Evolutionary conservation across 2,113 vertebrate genomes (phyloP), one percentile per base, ranked within the genome.

Genomic region (Phocoena sinus): DNA sequence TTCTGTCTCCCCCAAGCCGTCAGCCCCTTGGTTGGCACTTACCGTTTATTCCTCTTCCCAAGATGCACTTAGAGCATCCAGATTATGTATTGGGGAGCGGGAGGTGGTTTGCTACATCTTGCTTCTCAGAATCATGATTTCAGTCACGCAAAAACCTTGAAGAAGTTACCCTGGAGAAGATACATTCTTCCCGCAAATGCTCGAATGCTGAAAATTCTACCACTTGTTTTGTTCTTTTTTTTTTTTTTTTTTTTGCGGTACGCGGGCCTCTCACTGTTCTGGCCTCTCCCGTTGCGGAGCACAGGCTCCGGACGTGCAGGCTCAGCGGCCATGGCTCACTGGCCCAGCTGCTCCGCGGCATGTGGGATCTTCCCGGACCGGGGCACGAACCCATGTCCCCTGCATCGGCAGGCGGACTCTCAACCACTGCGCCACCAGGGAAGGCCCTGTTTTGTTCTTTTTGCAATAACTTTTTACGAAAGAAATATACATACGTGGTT

Each of bases 1-100:
- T 98, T 98, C 98, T 98, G 98, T 98, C 98, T 98, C 98, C 98
- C 98, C 98, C 98, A 97, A 98, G 98, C 98, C 98, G 97, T 98
- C 98, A 81, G 97, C 97, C 98, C 98, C 98, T 98, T 97, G 90
- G 94, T 97, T 98, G 98, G 98, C 98, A 98, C 98, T 98, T 94
- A 94, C 84, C 97, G 97, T 98, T 95, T 96, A 98, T 98, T 98
- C 98, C 97, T 98, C 96, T 94, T 97, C 98, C 98, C 98, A 97
- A 98, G 98, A 99, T 98, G 97, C 98, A 98, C 97, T 97, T 92
- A 93, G 86, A 95, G 87, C 87, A 58, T 85, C 76, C 96, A 95
- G 96, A 89, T 91, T 94, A 92, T 94, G 71, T 89, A 47, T 44
- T 41, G 53, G 36, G 56, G 36, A 53, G 53, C 15, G 15, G 53